phyloP scores from a whole-genome alignment of 2,888 invertebrate species.

The Aporophyla lueneburgensis region DNA sequence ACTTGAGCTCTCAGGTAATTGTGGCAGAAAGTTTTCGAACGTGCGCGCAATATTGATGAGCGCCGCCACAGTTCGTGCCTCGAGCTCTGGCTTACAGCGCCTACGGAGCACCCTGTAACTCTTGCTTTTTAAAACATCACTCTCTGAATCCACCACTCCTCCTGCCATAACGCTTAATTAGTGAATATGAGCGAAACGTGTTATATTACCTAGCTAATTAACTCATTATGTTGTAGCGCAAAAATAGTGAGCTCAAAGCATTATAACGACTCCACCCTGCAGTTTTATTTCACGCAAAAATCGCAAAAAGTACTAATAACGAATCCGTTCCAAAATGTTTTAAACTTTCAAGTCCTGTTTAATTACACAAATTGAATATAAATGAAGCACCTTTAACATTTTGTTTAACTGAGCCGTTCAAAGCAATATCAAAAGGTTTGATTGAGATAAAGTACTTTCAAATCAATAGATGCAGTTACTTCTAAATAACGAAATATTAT shows the following conservation, averaged over 20 bases:
- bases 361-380: constrained; percentile 49
- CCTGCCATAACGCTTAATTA: constrained; percentile 52
- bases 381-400: constrained; percentile 48
- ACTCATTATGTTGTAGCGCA: constrained; percentile 23
- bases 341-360: constrained; percentile 29
- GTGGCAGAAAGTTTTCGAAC: constrained; percentile 90
- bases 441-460: constrained; percentile 30
- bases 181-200: constrained; percentile 46
- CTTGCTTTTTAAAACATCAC: constrained; percentile 55
- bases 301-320: constrained; percentile 12
- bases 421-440: constrained; percentile 44
- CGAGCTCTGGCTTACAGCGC: constrained; percentile 63
- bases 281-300: constrained; percentile 26
- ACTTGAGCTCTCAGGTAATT: constrained; percentile 91
- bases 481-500: constrained; percentile 28
- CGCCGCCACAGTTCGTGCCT: constrained; percentile 70
- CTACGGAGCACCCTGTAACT: constrained; percentile 49
- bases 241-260: constrained; percentile 42
- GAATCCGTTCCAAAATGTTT: constrained; percentile 23
- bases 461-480: constrained; percentile 26
- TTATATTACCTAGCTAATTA: constrained; percentile 53
- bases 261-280: constrained; percentile 13
- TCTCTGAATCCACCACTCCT: constrained; percentile 31
- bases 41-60: constrained; percentile 88
- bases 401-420: constrained; percentile 40